Base-by-base conservation (phyloP, 2,113 vertebrate genomes). In the Chinchilla lanigera region DNA sequence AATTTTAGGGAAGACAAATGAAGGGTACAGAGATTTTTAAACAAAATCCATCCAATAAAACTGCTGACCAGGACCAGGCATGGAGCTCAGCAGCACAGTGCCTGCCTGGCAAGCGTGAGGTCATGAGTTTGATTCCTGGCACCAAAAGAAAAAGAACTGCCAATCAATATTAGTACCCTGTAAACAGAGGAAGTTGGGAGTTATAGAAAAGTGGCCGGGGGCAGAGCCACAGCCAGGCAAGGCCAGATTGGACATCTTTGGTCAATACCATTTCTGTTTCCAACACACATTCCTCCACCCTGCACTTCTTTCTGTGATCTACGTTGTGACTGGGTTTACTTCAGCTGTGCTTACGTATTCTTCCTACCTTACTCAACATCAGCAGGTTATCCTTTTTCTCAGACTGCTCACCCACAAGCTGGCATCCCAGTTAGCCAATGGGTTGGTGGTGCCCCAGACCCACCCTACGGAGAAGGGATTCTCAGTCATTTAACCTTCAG, bases 291-390 rank as follows among this genome's bases (percentile, higher is more conserved):
- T 41, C 56, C 3, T 0, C 13, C 33, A 14, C 7, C 24, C 24
- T 33, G 9, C 50, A 77, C 0, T 54, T 67, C 35, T 20, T 30
- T 28, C 44, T 78, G 20, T 14, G 26, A 11, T 2, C 7, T 26
- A 38, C 0, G 0, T 3, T 33, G 1, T 0, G 33, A 12, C 44
- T 77, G n/a, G 5, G 5, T 3, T 85, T 56, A 30, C 20, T 17
- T 50, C 26, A 6, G 5, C 56, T 65, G 4, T 41, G 22, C 20
- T 11, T 10, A 12, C 7, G 9, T 69, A 54, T 54, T 82, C 54
- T 19, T 33, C 75, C 56, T 47, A 16, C 4, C 24, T 35, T 52
- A 28, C 33, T 52, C 22, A 9, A 7, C 50, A 1, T 24, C n/a
- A 50, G 10, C 30, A 52, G 38, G 19, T 38, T 35, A n/a, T 5